Percentiles rank a stretch among this genome's conserved stretches.
These are phyloP conservation scores for Sebastes itinus DNA, from an alignment of 2,797 vertebrate species.

Conservation along the genomic window DNA sequence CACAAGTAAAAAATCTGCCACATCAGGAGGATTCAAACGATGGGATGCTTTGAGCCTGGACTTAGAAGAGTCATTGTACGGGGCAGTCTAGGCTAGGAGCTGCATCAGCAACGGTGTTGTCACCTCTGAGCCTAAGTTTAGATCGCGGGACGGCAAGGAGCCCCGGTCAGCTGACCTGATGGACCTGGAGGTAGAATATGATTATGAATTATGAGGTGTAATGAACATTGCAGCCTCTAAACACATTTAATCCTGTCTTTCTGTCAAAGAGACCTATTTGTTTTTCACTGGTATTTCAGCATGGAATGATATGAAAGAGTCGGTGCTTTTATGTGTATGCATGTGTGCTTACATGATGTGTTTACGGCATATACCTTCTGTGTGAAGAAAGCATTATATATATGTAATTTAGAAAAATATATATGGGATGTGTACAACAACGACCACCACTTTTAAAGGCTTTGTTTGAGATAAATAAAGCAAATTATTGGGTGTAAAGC, in stretches of 20 bases:
- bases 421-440: background rate
- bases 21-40: too few species aligned
- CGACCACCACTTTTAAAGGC: background rate
- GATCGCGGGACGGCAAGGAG: too few species aligned
- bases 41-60: background rate
- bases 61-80: background rate
- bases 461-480: background rate
- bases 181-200: background rate
- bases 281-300: background rate
- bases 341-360: background rate
- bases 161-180: too few species aligned
- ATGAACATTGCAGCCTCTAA: background rate
- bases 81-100: too few species aligned
- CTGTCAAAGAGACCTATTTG: background rate
- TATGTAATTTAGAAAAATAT: background rate
- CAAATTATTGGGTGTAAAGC: constrained; percentile 19
- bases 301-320: background rate
- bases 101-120: too few species aligned
- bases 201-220: background rate
- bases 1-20: too few species aligned
- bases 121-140: too few species aligned
- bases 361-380: background rate
- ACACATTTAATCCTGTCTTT: background rate
- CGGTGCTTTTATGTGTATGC: background rate
- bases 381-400: background rate